Evolutionary conservation across 2,888 invertebrate genomes (phyloP), one percentile per base, ranked within the genome.

Genomic region (Myopa testacea): DNA sequence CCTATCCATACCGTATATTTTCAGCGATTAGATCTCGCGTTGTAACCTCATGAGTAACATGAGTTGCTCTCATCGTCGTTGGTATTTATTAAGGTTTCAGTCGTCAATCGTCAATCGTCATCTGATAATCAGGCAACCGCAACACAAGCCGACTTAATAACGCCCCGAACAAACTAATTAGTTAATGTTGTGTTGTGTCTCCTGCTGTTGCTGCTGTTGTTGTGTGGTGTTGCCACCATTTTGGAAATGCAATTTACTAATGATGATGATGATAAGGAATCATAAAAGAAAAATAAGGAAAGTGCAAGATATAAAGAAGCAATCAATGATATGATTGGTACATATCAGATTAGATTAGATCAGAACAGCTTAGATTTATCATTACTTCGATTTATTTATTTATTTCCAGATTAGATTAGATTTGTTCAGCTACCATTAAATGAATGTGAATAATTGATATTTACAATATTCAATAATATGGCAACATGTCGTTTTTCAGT

Each of bases 111-210:
- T 38, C 58, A 68, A 45, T 58, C 60, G 58, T 60, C 58, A 75
- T 75, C 75, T 40, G 75, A 75, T 75, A 60, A 75, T 40, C 74
- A 55, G 55, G 26, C 68, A 68, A 52, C 45, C 38, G 55, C 62
- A 40, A 72, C 60, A 72, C 26, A 37, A 72, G 10, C 60, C 72
- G 63, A 74, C 60, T 60, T 60, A 68, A 75, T 75, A 65, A 69
- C 75, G 37, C 68, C 60, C 55, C 55, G 38, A 12, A 40, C 60
- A n/a, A 75, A 69, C 68, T 75, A 75, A 75, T 69, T 75, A 75
- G 69, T 75, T 75, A 58, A 69, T 75, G 75, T 60, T 55, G 75
- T 75, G 3, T 63, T 50, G 26, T 10, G 40, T 63, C 50, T 10
- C 8, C 50, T 50, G 50, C 50, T 26, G 26, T 2, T 26, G 26